Percentiles rank a stretch among this genome's conserved stretches.
Evolutionary conservation across 2,888 invertebrate species (phyloP).

Genomic region (Alentia gelatinosa): DNA sequence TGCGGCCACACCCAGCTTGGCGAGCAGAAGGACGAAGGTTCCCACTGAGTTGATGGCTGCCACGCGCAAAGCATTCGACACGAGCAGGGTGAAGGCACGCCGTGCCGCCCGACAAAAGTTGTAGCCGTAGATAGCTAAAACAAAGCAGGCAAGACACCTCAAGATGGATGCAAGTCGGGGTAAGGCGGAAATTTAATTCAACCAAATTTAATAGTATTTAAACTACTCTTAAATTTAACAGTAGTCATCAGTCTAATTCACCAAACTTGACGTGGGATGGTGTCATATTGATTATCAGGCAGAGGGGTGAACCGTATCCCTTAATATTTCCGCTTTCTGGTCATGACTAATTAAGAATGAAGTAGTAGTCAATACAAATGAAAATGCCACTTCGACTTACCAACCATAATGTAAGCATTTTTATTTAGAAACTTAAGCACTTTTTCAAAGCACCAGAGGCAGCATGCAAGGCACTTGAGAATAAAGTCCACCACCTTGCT

Average conservation of each 20-base stretch:
- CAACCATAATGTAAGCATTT: constrained; percentile 96
- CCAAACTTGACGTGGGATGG: too few species aligned
- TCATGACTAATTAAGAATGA: too few species aligned
- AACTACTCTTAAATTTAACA: too few species aligned
- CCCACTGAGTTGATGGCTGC: constrained; percentile 95
- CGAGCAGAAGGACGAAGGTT: constrained; percentile 94
- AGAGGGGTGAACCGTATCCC: too few species aligned
- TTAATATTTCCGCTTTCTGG: too few species aligned
- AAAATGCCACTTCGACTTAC: too few species aligned
- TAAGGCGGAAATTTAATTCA: not conserved
- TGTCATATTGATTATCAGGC: too few species aligned
- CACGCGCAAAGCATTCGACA: constrained; percentile 88
- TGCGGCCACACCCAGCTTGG: constrained; percentile 89
- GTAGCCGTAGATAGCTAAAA: constrained; percentile 85
- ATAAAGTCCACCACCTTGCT: constrained; percentile 71
- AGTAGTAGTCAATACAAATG: too few species aligned
- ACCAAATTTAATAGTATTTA: too few species aligned
- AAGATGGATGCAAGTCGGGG: not conserved
- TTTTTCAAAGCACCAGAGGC: constrained; percentile 93
- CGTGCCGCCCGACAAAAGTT: constrained; percentile 85
- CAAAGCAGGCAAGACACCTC: too few species aligned
- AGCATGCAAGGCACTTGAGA: constrained; percentile 86
- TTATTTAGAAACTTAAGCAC: constrained; percentile 95
- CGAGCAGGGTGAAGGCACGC: constrained; percentile 84
- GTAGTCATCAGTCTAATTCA: too few species aligned